Conservation (phyloP, 2,888 invertebrate genomes). For the Arge pagana region DNA sequence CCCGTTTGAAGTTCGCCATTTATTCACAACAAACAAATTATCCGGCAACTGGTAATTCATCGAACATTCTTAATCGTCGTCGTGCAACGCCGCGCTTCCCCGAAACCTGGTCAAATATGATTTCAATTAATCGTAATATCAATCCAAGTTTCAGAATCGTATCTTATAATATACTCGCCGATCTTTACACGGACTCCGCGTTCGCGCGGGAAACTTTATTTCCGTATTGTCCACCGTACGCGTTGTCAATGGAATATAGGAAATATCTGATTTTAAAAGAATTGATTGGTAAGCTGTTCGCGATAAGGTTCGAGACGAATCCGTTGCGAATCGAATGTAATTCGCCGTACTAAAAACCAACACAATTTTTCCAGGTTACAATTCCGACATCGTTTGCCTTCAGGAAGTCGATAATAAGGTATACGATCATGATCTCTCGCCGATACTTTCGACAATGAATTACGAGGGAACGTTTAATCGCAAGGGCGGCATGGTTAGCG, state of each 20-base stretch:
- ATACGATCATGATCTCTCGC: conserved; percentile 69
- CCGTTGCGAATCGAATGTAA: no score
- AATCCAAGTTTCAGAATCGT: conserved; percentile 75
- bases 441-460: conserved; percentile 63
- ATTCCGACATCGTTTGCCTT: conserved; percentile 86
- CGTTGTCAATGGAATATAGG: conserved; percentile 82
- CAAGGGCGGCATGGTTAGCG: conserved; percentile 75
- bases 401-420: conserved; percentile 91
- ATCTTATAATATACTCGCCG: conserved; percentile 90
- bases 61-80: background rate
- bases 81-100: background rate
- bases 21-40: conserved; percentile 68
- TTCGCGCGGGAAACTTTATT: conserved; percentile 73
- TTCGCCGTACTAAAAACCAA: no score
- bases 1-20: conserved; percentile 81
- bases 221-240: conserved; percentile 84
- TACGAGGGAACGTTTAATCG: conserved; percentile 68
- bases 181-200: conserved; percentile 87
- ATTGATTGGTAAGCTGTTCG: conserved; percentile 65
- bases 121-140: conserved; percentile 15
- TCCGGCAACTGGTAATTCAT: conserved; percentile 63
- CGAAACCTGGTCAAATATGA: background rate
- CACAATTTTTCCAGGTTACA: conserved; percentile 73
- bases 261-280: conserved; percentile 86
- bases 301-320: conserved; percentile 7